These are phyloP conservation scores for Salvelinus fontinalis DNA, from an alignment of 2,113 vertebrate genomes.

Conservation along the genomic window DNA sequence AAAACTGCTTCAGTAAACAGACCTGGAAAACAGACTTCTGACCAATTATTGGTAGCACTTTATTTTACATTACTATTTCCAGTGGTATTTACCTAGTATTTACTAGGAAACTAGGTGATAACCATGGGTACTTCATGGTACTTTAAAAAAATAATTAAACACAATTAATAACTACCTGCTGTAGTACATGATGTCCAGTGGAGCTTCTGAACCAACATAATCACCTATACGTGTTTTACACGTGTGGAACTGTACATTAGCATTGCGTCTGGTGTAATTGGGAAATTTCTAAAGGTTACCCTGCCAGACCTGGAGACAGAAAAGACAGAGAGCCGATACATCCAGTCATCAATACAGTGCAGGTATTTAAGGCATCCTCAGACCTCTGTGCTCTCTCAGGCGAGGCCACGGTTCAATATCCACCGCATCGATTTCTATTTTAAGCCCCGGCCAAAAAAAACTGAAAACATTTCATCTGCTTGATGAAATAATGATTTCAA, in stretches of 20 bases:
- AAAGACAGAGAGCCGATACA: constrained; percentile 22
- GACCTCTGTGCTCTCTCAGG: not conserved
- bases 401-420: constrained; percentile 10
- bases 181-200: no score
- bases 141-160: no score
- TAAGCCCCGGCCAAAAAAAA: constrained; percentile 5
- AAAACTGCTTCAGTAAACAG: no score
- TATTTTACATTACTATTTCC: no score
- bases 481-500: constrained; percentile 55
- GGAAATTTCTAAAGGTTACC: constrained; percentile 31
- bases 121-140: no score
- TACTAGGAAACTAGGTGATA: no score
- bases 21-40: no score
- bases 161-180: no score
- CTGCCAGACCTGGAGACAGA: constrained; percentile 26
- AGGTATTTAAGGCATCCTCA: constrained; percentile 34
- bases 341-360: constrained; percentile 23
- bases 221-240: not conserved
- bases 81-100: no score
- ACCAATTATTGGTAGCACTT: no score
- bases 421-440: constrained; percentile 30
- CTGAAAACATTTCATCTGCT: constrained; percentile 42
- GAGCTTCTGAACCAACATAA: no score
- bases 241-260: constrained; percentile 13
- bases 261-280: constrained; percentile 26